Conservation (phyloP, 2,888 invertebrate genomes). For the Harpalus rubripes region DNA sequence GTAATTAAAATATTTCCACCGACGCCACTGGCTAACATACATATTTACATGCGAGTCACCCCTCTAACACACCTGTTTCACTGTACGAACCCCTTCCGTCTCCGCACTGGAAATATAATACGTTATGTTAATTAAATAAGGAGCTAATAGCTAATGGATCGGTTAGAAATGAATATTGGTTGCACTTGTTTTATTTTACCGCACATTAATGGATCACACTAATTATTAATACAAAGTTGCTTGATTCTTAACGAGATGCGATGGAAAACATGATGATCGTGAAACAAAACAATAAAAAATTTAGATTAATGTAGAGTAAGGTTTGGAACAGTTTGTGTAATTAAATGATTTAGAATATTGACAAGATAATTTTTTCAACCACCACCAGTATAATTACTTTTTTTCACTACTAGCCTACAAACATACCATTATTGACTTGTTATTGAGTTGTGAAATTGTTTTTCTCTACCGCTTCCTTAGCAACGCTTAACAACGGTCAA, state of each 20-base stretch:
- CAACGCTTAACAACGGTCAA: too few relatives aligned
- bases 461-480: too few relatives aligned
- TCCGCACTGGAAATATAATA: constrained; percentile 24
- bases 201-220: constrained; percentile 18
- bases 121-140: constrained; percentile 63
- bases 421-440: too few relatives aligned
- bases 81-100: neutral
- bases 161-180: constrained; percentile 50
- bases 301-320: too few relatives aligned
- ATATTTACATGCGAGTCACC: constrained; percentile 38
- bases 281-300: neutral
- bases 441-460: too few relatives aligned
- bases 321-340: neutral
- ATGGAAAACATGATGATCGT: constrained; percentile 14
- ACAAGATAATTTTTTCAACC: too few relatives aligned
- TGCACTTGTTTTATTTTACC: constrained; percentile 50
- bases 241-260: constrained; percentile 22
- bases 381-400: too few relatives aligned
- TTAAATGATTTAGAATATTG: neutral
- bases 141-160: constrained; percentile 63
- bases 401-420: too few relatives aligned
- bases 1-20: neutral
- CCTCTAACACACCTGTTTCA: constrained; percentile 48
- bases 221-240: constrained; percentile 36
- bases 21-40: constrained; percentile 10